A percentile compares a stretch with the other conserved stretches of the same genome.
These are phyloP conservation scores for Sinopyrophorus schimmeli DNA, from an alignment of 2,888 invertebrate genomes.

Conservation along the genomic window DNA sequence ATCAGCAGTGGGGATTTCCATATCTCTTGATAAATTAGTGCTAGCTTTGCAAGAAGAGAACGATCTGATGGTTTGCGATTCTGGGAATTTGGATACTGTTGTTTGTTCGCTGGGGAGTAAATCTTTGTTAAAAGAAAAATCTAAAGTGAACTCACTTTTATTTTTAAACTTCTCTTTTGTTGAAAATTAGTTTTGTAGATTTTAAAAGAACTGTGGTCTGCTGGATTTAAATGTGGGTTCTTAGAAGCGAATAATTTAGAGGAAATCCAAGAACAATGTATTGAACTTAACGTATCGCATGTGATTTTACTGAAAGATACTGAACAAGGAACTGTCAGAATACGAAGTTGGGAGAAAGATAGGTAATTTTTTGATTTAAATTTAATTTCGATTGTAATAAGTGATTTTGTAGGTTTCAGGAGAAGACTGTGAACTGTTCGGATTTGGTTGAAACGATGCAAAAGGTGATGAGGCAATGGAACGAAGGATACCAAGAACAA, in stretches of 20 bases:
- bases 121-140: constrained; percentile 61
- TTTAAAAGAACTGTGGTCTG: constrained; percentile 70
- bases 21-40: constrained; percentile 79
- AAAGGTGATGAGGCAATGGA: constrained; percentile 59
- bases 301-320: constrained; percentile 63
- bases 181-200: constrained; percentile 48
- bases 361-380: constrained; percentile 43
- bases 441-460: constrained; percentile 75
- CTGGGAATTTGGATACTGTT: constrained; percentile 61
- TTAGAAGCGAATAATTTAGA: constrained; percentile 65
- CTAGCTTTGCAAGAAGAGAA: constrained; percentile 61
- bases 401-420: constrained; percentile 59
- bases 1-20: constrained; percentile 80
- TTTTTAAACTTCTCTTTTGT: no score
- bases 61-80: constrained; percentile 53
- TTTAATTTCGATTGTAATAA: background rate
- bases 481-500: constrained; percentile 35
- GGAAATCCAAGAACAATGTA: constrained; percentile 67
- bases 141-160: constrained; percentile 53
- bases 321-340: constrained; percentile 60
- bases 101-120: constrained; percentile 68
- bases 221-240: constrained; percentile 67
- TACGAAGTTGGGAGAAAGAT: constrained; percentile 67
- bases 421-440: constrained; percentile 62
- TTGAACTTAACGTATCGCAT: constrained; percentile 64